Conservation (phyloP, 1,140 invertebrate species). For the Trinorchestia longiramus region DNA sequence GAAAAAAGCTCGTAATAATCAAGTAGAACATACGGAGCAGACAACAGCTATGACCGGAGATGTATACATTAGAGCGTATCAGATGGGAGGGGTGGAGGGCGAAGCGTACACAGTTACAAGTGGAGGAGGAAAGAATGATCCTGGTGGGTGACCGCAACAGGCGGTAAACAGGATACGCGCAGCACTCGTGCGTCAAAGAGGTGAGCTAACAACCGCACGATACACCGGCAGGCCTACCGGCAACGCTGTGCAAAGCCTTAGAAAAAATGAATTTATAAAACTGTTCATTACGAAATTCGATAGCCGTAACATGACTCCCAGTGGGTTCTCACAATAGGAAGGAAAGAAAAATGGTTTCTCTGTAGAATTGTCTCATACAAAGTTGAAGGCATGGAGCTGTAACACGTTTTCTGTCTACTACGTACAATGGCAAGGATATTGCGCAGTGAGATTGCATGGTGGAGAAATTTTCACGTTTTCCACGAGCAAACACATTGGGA, state of each 20-base stretch:
- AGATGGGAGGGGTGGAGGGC: not conserved
- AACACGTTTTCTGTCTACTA: not conserved
- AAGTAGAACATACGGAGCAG: not conserved
- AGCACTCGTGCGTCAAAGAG: not conserved
- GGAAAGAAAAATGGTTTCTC: not conserved
- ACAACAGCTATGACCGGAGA: not conserved
- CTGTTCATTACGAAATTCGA: not conserved
- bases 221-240: not conserved
- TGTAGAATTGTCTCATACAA: not conserved
- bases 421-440: not conserved
- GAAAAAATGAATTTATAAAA: not conserved
- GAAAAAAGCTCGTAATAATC: not conserved
- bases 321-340: not conserved
- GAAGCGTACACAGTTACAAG: not conserved
- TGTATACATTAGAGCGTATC: not conserved
- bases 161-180: not conserved
- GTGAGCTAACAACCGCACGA: not conserved
- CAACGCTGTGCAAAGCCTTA: not conserved
- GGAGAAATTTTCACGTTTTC: too few relatives aligned
- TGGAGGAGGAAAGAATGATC: not conserved
- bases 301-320: not conserved
- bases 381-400: not conserved
- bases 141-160: not conserved
- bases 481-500: too few relatives aligned
- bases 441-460: too few relatives aligned